Evolutionary conservation across 1,140 invertebrate genomes (phyloP), one percentile per base, ranked within the genome.

Genomic region (Cephus cinctus): DNA sequence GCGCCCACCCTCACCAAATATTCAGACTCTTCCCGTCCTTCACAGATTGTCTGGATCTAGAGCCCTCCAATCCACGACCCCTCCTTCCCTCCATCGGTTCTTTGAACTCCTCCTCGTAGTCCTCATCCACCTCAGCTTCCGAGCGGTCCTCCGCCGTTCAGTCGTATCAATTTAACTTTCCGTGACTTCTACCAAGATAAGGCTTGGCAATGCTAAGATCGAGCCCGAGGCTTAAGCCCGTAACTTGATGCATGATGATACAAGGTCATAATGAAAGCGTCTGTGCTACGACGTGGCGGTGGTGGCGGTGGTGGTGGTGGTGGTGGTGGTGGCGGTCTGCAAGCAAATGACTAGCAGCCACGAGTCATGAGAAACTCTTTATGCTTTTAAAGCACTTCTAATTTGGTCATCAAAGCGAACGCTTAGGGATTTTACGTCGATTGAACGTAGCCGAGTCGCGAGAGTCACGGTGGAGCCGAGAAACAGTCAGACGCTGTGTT

Each of bases 391-490:
- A 23, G 27, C 23, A 57, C 45, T 67, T 71, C 71, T 73, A 75
- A 73, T 71, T 75, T 64, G 41, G 61, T 61, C 69, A 73, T 71
- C 71, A 73, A 71, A 75, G 70, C 59, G 34, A 63, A 61, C 54
- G 50, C 54, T 55, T 52, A 60, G 54, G 52, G 52, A 63, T 67
- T 70, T 71, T 65, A 59, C 55, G 57, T 63, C 61, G 60, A 63
- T 57, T 54, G 57, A 57, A 65, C 58, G 57, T 47, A 54, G 47
- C 53, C 51, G 56, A 21, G 46, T 65, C 58, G n/a, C 61, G 47
- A 52, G 52, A 57, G 44, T 22, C 25, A 23, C 11, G 20, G 54
- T 47, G 31, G 18, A 4, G 21, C 19, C 35, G 16, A 27, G 8
- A 16, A 6, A 67, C 57, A 70, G 56, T 43, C 48, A 8, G 19